Evolutionary conservation across 1,140 invertebrate genomes (phyloP).

Genomic region (Cydia pomonella): DNA sequence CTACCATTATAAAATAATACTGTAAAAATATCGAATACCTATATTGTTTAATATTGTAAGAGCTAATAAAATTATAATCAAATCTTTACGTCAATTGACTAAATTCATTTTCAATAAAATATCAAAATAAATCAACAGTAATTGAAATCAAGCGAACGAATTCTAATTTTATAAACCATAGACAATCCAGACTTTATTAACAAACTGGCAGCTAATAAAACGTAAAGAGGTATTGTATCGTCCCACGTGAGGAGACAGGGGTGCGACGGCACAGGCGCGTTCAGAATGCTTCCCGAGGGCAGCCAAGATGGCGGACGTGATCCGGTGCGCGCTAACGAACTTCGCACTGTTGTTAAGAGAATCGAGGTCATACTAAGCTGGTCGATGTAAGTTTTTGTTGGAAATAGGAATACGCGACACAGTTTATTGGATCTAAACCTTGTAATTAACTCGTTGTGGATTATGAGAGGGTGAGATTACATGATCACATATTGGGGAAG

Average conservation of each 20-base stretch:
- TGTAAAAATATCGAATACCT: too few relatives aligned
- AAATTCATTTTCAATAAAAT: not conserved
- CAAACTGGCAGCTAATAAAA: constrained; percentile 31
- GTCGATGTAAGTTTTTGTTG: not conserved
- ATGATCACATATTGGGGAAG: constrained; percentile 23
- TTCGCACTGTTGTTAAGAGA: not conserved
- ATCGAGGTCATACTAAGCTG: not conserved
- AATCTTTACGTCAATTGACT: not conserved
- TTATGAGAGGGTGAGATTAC: constrained; percentile 32
- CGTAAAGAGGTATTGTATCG: constrained; percentile 35
- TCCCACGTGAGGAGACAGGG: constrained; percentile 31
- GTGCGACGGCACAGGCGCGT: not conserved
- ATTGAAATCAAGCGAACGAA: not conserved
- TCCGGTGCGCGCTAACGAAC: not conserved
- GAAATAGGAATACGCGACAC: not conserved
- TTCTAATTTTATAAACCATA: constrained; percentile 10
- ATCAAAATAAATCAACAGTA: not conserved
- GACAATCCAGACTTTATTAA: constrained; percentile 15
- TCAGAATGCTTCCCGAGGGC: not conserved
- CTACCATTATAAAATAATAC: too few relatives aligned
- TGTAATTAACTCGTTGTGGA: constrained; percentile 32
- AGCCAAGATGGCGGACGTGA: not conserved
- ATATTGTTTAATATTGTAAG: not conserved
- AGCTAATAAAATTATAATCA: not conserved
- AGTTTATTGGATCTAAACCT: constrained; percentile 33